Conservation (phyloP, 1,140 invertebrate genomes). For the Cyphomyrmex costatus region DNA sequence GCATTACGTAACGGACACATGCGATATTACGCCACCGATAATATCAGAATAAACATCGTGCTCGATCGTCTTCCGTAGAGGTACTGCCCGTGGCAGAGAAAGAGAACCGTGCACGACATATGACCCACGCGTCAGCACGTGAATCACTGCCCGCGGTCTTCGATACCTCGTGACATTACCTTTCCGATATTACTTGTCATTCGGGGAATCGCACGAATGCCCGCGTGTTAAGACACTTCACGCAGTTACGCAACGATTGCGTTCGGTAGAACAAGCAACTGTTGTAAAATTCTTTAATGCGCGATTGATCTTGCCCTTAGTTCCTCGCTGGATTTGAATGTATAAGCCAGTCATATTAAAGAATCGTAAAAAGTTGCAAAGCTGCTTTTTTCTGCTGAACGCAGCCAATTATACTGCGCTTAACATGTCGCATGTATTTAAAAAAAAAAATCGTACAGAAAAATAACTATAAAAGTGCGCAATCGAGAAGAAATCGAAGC, state of each 20-base stretch:
- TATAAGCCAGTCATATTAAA: too few species aligned
- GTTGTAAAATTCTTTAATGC: too few species aligned
- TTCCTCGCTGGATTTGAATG: too few species aligned
- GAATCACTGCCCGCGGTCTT: conserved; percentile 17
- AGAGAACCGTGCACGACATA: conserved; percentile 17
- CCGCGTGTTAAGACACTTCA: conserved; percentile 12
- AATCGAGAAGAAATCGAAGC: neutral
- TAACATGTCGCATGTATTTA: neutral
- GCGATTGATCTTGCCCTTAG: too few species aligned
- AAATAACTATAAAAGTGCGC: neutral
- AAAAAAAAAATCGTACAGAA: neutral
- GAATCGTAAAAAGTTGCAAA: too few species aligned
- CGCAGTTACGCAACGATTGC: too few species aligned
- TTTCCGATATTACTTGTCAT: conserved; percentile 8
- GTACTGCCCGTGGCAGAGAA: neutral
- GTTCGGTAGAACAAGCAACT: too few species aligned
- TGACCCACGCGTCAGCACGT: conserved; percentile 20
- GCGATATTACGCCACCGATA: conserved; percentile 43
- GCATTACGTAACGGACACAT: conserved; percentile 35
- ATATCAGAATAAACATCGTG: neutral
- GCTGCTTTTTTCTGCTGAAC: too few species aligned
- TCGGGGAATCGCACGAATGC: neutral
- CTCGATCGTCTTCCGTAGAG: neutral
- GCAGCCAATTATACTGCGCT: neutral
- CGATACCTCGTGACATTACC: neutral